A percentile compares a stretch with the other conserved stretches of the same genome.
phyloP scores from a whole-genome alignment of 2,888 invertebrate species.

The Heterodera filipjevi region DNA sequence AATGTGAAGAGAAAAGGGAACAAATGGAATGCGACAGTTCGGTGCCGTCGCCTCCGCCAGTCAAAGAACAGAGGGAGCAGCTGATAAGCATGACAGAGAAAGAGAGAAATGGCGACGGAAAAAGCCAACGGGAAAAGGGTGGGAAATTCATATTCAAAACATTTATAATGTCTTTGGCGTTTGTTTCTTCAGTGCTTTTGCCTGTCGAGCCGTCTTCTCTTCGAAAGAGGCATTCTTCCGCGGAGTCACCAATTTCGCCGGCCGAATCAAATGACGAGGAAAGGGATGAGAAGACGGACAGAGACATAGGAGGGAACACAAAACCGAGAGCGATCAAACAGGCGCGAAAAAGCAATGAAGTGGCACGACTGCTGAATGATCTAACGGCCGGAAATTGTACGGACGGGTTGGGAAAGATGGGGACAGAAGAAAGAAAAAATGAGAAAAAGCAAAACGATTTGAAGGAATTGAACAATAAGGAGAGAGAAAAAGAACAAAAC shows the following conservation, averaged over 20 bases:
- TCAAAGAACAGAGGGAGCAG: constrained; percentile 5
- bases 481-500: background rate
- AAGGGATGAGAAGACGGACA: background rate
- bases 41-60: constrained; percentile 54
- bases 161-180: too few relatives aligned
- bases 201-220: constrained; percentile 4
- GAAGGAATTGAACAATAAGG: background rate
- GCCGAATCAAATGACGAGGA: background rate
- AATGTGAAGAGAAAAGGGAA: constrained; percentile 25
- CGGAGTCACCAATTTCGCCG: background rate
- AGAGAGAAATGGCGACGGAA: constrained; percentile 3
- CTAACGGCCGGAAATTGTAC: constrained; percentile 42
- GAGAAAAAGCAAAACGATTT: constrained; percentile 13
- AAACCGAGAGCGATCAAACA: constrained; percentile 34
- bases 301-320: background rate
- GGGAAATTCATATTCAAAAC: background rate
- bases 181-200: constrained; percentile 14
- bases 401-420: background rate
- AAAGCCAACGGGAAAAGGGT: constrained; percentile 19
- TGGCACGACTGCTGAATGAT: constrained; percentile 46
- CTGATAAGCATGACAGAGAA: background rate
- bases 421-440: constrained; percentile 7
- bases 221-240: constrained; percentile 19
- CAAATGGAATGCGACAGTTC: constrained; percentile 60
- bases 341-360: constrained; percentile 44